Conservation (phyloP, 2,888 invertebrate species). For the Pandemis heparana region DNA sequence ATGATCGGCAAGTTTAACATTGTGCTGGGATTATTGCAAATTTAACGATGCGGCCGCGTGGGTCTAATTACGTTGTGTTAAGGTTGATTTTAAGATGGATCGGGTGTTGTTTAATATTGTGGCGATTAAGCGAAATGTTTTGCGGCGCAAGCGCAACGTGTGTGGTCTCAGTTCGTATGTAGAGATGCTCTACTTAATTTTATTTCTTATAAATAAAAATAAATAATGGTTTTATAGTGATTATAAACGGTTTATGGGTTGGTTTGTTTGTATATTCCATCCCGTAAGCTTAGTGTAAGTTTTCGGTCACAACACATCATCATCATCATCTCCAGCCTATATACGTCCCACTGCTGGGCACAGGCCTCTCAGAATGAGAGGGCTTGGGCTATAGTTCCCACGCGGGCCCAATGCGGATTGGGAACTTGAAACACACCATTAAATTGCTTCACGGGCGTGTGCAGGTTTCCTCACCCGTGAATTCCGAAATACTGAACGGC, state of each 20-base stretch:
- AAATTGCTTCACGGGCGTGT: no score
- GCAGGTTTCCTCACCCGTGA: no score
- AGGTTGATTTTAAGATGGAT: background rate
- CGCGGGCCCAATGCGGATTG: no score
- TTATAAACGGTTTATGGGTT: conserved; percentile 10
- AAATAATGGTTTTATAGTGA: conserved; percentile 21
- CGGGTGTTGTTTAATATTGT: conserved; percentile 40
- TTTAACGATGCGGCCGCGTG: background rate
- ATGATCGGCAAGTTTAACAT: background rate
- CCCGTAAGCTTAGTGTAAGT: no score
- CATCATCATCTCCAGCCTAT: no score
- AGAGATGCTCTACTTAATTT: conserved; percentile 50
- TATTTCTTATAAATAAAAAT: conserved; percentile 38
- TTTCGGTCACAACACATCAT: no score
- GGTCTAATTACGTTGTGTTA: background rate
- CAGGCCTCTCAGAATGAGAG: no score
- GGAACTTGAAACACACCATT: no score
- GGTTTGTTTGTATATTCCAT: conserved; percentile 2
- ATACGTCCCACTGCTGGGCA: no score
- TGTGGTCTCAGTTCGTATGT: conserved; percentile 54
- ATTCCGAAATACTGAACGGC: no score
- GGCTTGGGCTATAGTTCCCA: no score
- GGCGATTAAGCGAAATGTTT: conserved; percentile 58
- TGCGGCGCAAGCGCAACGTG: conserved; percentile 53
- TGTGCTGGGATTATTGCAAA: conserved; percentile 3